phyloP scores from a whole-genome alignment of 2,113 vertebrate genomes.

The Crotalus tigris region DNA sequence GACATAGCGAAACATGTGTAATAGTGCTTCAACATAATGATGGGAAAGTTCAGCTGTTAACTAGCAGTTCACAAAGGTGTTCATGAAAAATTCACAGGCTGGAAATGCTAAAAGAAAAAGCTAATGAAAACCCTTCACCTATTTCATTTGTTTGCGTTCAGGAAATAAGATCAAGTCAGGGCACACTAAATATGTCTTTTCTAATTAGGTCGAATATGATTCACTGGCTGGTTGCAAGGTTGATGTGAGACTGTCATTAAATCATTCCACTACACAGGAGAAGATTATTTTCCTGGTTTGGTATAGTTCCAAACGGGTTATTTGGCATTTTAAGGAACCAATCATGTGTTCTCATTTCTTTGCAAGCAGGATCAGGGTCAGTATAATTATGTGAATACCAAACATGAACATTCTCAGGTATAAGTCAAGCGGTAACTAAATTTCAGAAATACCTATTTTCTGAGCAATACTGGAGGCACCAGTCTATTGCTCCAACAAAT shows the following conservation, averaged over 20 bases:
- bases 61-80: not conserved
- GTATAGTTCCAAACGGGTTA: not conserved
- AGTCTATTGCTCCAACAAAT: not conserved
- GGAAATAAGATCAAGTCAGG: slow-evolving; percentile 25
- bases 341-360: not conserved
- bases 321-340: not conserved
- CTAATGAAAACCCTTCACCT: not conserved
- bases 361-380: not conserved
- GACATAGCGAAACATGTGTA: rapidly evolving
- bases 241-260: slow-evolving; percentile 12
- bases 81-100: rapidly evolving
- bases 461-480: not conserved
- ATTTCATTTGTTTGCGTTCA: not conserved
- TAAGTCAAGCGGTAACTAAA: not conserved
- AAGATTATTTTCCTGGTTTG: not conserved
- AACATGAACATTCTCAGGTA: not conserved
- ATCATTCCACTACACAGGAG: not conserved
- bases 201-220: slow-evolving; percentile 27
- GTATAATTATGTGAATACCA: not conserved
- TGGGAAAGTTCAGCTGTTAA: not conserved
- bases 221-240: not conserved
- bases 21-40: rapidly evolving
- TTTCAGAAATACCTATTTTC: not conserved
- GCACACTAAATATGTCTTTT: rapidly evolving
- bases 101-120: not conserved